Base-by-base conservation (phyloP, 2,888 invertebrate genomes). In the Pseudolycoriella hygida region DNA sequence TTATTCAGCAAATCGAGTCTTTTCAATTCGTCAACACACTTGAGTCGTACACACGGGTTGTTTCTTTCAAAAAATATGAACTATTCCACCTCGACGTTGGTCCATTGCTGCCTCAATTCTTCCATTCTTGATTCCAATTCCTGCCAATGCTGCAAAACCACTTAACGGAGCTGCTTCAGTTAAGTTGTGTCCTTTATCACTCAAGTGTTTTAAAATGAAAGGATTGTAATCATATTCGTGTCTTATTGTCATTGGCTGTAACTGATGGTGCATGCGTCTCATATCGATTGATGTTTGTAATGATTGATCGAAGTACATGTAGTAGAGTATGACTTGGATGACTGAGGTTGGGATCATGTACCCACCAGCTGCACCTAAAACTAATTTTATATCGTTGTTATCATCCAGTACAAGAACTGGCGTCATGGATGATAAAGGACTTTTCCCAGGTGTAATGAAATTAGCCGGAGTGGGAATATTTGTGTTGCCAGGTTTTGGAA, bases 371-470 rank as follows among this genome's bases (percentile, higher is more conserved):
- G 81, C 90, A 1, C 94, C 94, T 4, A 85, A 66, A 1, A 84
- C 73, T 53, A 86, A 57, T 40, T 66, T 60, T 0, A 75, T 81
- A 44, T 77, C 67, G 5, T 76, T 74, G 11, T 75, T 61, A 4
- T 63, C 60, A 53, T 83, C 74, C 3, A 84, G 63, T 11, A 93
- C 67, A 42, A 96, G 77, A 19, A 79, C 71, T 0, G 94, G 94
- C 48, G 77, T 77, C 89, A 93, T 94, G 0, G 92, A 92, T 17
- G 92, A 93, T 55, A 92, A 67, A 0, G 94, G 89, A 34, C 85
- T 71, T 57, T 88, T 85, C 2, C 81, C 79, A 0, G 92, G 86
- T 25, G 64, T 67, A 42, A 94, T 80, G 60, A 77, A 82, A 67
- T 96, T 97, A 1, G 82, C 78, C 1, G 80, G 77, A 1, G 87